A percentile compares a stretch with the other conserved stretches of the same genome.
These are phyloP conservation scores for Glomeris maerens DNA, from an alignment of 1,140 invertebrate genomes.

Conservation along the genomic window DNA sequence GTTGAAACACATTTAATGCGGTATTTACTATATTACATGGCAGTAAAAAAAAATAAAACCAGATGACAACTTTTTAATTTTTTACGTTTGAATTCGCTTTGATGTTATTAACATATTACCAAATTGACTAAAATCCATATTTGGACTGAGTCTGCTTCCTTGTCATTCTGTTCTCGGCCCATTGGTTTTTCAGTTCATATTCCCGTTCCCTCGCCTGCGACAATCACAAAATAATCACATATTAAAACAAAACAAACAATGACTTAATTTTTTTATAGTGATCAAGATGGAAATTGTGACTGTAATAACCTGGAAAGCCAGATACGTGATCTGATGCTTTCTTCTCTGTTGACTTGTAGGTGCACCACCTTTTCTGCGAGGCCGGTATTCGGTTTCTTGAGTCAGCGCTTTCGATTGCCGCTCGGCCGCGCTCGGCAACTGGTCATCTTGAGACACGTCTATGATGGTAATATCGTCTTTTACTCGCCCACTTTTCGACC, in stretches of 20 bases:
- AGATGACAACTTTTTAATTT: too few species aligned
- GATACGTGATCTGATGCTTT: slow-evolving; percentile 93
- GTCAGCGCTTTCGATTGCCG: slow-evolving; percentile 67
- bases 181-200: slow-evolving; percentile 80
- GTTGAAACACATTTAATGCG: too few species aligned
- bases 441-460: slow-evolving; percentile 68
- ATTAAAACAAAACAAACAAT: background rate
- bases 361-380: slow-evolving; percentile 40
- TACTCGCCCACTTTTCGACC: slow-evolving; percentile 34
- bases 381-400: slow-evolving; percentile 47
- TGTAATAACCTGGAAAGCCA: slow-evolving; percentile 60
- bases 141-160: slow-evolving; percentile 53
- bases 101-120: too few species aligned
- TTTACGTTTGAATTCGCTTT: too few species aligned
- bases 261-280: too few species aligned
- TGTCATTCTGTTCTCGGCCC: slow-evolving; percentile 71
- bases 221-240: slow-evolving; percentile 15
- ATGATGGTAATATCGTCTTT: slow-evolving; percentile 48
- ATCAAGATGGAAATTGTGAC: too few species aligned
- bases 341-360: slow-evolving; percentile 52
- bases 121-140: slow-evolving; percentile 10
- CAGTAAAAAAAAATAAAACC: too few species aligned
- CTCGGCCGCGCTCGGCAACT: slow-evolving; percentile 58
- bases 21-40: too few species aligned
- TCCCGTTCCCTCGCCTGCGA: slow-evolving; percentile 81